A percentile compares a stretch with the other conserved stretches of the same genome.
Conservation (phyloP, 2,797 vertebrate species). For the Manis pentadactyla region DNA sequence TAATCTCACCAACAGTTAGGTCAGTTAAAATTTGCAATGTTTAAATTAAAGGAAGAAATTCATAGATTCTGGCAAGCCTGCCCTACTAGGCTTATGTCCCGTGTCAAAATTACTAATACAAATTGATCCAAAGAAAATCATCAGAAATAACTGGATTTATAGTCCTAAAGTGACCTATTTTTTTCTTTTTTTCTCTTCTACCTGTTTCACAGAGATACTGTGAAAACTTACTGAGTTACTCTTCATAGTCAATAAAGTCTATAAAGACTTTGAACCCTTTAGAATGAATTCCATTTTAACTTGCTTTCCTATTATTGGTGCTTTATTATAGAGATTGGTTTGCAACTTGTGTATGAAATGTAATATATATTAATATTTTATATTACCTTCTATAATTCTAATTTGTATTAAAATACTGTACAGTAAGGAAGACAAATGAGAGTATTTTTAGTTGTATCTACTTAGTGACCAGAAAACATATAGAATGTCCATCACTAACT, state of each 20-base stretch:
- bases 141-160: background rate
- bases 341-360: background rate
- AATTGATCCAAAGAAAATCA: background rate
- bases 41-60: background rate
- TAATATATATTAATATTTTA: background rate
- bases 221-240: background rate
- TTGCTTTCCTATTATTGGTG: background rate
- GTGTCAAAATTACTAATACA: background rate
- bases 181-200: background rate
- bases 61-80: background rate
- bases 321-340: background rate
- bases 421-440: background rate
- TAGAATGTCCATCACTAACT: background rate
- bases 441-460: background rate
- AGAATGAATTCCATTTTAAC: conserved; percentile 1
- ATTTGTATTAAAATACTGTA: background rate
- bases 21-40: background rate
- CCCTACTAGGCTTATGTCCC: background rate
- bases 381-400: background rate
- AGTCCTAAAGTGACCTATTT: background rate
- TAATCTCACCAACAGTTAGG: background rate
- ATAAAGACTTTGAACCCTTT: background rate
- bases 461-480: background rate
- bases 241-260: background rate
- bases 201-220: background rate